phyloP scores from a whole-genome alignment of 2,888 invertebrate genomes.

The Leptogaster cylindrica region DNA sequence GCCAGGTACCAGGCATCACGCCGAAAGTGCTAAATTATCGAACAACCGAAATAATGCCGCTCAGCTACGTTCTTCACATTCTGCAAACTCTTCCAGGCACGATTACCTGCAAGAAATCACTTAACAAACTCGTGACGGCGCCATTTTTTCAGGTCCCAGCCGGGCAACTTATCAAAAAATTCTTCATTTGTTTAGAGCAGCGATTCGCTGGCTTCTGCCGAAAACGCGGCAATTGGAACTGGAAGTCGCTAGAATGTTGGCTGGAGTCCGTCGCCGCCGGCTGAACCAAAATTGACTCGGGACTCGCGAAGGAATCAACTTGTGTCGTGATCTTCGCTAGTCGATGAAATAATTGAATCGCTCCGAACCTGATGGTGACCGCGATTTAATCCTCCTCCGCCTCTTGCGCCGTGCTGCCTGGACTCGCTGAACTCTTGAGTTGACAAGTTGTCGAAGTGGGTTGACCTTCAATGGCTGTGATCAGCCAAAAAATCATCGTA shows the following conservation, averaged over 20 bases:
- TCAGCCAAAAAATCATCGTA: constrained; percentile 9
- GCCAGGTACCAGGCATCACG: constrained; percentile 36
- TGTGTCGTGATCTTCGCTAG: constrained; percentile 22
- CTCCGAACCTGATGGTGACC: constrained; percentile 17
- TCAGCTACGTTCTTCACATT: not conserved
- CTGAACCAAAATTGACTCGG: constrained; percentile 16
- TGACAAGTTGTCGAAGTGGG: constrained; percentile 16
- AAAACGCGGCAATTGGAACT: not conserved
- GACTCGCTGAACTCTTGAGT: not conserved
- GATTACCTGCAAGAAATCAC: constrained; percentile 37
- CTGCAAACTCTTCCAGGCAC: constrained; percentile 31
- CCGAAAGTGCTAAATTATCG: constrained; percentile 36
- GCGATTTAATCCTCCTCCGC: constrained; percentile 1
- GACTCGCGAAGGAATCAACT: constrained; percentile 12
- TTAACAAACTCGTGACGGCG: constrained; percentile 36
- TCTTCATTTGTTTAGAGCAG: constrained; percentile 27
- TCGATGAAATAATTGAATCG: constrained; percentile 26
- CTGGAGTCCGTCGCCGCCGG: not conserved
- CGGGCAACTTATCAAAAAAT: constrained; percentile 12
- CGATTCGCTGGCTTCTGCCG: constrained; percentile 14
- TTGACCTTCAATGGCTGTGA: constrained; percentile 12
- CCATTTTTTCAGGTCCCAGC: constrained; percentile 20
- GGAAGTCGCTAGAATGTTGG: not conserved
- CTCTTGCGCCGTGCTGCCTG: not conserved
- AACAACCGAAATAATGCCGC: constrained; percentile 23